Percentiles rank a stretch among this genome's conserved stretches.
phyloP scores from a whole-genome alignment of 92 coral and sea anemone species.

The Zoanthus solanderi region DNA sequence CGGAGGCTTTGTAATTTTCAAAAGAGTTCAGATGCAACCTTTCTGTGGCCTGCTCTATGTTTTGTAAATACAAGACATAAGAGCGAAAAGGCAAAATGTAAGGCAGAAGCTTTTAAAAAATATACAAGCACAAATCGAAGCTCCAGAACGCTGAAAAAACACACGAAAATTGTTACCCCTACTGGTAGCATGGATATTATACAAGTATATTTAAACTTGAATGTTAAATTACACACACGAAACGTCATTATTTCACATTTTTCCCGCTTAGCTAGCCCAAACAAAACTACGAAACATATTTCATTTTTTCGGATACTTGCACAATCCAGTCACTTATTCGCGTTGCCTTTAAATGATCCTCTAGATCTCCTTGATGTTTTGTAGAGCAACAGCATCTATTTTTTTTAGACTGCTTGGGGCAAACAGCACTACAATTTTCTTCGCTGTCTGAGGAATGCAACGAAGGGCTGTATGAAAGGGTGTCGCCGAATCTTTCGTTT shows the following conservation, averaged over 20 bases:
- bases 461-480: not conserved
- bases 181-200: too few species aligned
- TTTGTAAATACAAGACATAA: too few species aligned
- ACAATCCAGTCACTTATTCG: slow-evolving; percentile 46
- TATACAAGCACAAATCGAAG: too few species aligned
- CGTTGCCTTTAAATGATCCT: not conserved
- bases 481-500: not conserved
- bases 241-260: not conserved
- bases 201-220: too few species aligned
- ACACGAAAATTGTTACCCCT: too few species aligned
- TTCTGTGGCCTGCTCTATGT: too few species aligned
- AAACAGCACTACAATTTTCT: not conserved
- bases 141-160: too few species aligned
- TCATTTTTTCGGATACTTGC: slow-evolving; percentile 32
- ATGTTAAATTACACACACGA: too few species aligned
- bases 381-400: not conserved
- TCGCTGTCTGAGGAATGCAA: not conserved
- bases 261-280: not conserved
- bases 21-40: too few species aligned
- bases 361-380: slow-evolving; percentile 18
- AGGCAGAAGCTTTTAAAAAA: too few species aligned
- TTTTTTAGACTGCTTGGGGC: not conserved
- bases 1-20: too few species aligned
- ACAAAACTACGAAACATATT: not conserved
- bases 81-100: too few species aligned